Conservation (phyloP, 1,140 invertebrate species). For the Drosophila varians region DNA sequence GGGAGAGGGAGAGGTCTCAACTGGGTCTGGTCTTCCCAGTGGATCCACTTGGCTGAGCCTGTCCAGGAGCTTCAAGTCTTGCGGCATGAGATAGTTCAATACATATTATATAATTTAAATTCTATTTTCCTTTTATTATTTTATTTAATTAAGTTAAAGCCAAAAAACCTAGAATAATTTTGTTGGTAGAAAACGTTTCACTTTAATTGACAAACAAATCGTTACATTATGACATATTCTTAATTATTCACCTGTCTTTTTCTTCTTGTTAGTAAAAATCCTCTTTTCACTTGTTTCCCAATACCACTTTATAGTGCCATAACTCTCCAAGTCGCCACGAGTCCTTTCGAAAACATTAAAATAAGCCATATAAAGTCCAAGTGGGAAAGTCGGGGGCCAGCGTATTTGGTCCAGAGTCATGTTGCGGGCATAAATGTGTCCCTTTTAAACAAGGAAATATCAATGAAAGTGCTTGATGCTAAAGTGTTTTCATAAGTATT, state of each 20-base stretch:
- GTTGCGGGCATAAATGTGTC: neutral
- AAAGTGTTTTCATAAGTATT: no score
- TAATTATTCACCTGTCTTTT: neutral
- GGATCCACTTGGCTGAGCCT: constrained; percentile 19
- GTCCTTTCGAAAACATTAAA: neutral
- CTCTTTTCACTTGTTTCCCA: neutral
- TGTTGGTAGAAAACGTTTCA: no score
- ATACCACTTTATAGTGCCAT: neutral
- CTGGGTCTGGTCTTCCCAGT: constrained; percentile 7
- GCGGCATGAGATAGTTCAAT: no score
- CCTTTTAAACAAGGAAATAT: neutral
- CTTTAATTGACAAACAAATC: no score
- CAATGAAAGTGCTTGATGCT: no score
- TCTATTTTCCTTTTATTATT: neutral
- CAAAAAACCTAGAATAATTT: no score
- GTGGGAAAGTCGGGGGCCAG: neutral
- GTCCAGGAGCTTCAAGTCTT: no score
- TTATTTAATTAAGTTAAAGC: no score
- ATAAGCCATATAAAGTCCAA: neutral
- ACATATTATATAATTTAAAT: constrained; percentile 4
- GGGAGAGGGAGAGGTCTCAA: neutral
- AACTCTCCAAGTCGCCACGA: neutral
- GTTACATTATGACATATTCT: no score
- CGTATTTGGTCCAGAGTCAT: neutral
- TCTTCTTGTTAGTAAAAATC: neutral